phyloP scores from a whole-genome alignment of 2,113 vertebrate species.

The Urocolius indicus region DNA sequence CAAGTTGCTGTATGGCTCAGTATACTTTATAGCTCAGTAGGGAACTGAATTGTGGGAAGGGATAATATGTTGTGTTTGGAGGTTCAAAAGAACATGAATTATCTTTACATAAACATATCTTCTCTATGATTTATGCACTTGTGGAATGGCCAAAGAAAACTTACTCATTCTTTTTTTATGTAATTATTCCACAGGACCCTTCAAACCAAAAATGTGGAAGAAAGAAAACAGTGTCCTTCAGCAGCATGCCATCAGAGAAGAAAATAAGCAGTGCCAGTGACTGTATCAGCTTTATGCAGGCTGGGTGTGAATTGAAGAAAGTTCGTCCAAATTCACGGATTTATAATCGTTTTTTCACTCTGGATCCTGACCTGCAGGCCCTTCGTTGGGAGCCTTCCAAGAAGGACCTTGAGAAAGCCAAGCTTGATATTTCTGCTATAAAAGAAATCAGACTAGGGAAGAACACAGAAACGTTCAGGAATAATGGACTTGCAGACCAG shows the following conservation, averaged over 20 bases:
- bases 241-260: slow-evolving; percentile 98
- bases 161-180: neutral
- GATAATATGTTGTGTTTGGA: neutral
- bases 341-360: slow-evolving; percentile 95
- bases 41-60: neutral
- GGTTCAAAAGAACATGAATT: neutral
- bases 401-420: slow-evolving; percentile 93
- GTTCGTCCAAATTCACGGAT: slow-evolving; percentile 93
- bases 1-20: neutral
- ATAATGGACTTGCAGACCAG: slow-evolving; percentile 91
- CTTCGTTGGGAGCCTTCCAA: slow-evolving; percentile 98
- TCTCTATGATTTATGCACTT: neutral
- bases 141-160: neutral
- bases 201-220: slow-evolving; percentile 90
- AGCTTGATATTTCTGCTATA: slow-evolving; percentile 90
- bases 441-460: slow-evolving; percentile 95
- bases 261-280: slow-evolving; percentile 95
- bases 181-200: slow-evolving; percentile 85
- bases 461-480: slow-evolving; percentile 96
- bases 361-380: slow-evolving; percentile 92
- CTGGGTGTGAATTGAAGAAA: slow-evolving; percentile 96
- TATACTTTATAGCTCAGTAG: slow-evolving; percentile 2
- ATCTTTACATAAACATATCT: neutral
- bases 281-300: slow-evolving; percentile 98
- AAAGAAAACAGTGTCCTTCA: slow-evolving; percentile 99